A percentile compares a stretch with the other conserved stretches of the same genome.
phyloP scores from a whole-genome alignment of 2,797 vertebrate genomes.

The Pelobates cultripes region DNA sequence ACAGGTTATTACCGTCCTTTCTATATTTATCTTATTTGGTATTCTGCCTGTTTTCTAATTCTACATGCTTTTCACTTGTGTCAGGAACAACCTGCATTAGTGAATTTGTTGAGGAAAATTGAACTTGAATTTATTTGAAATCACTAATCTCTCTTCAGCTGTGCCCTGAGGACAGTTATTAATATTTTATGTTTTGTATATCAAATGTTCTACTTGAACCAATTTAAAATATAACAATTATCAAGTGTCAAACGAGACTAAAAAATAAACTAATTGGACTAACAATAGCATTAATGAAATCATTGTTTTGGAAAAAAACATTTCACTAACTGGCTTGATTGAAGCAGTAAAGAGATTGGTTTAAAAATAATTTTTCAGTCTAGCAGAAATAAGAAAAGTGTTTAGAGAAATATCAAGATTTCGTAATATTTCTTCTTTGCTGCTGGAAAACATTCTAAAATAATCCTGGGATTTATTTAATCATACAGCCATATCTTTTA shows the following conservation, averaged over 20 bases:
- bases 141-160: neutral
- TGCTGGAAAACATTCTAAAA: neutral
- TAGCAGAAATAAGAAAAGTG: neutral
- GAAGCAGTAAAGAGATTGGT: constrained; percentile 11
- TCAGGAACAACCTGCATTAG: too few relatives aligned
- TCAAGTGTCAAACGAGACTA: constrained; percentile 1
- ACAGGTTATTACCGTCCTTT: too few relatives aligned
- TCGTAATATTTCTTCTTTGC: neutral
- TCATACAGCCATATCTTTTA: too few relatives aligned
- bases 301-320: neutral
- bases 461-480: neutral
- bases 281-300: neutral
- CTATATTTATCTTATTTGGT: too few relatives aligned
- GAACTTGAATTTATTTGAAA: neutral
- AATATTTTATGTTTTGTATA: constrained; percentile 36
- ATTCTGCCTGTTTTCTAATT: too few relatives aligned
- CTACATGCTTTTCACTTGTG: too few relatives aligned
- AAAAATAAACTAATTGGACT: neutral
- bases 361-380: constrained; percentile 1
- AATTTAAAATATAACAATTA: constrained; percentile 5
- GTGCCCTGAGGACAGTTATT: constrained; percentile 25
- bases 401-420: neutral
- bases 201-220: constrained; percentile 14
- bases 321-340: constrained; percentile 3
- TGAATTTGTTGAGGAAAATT: too few relatives aligned